Evolutionary conservation across 2,797 vertebrate species (phyloP), one percentile per base, ranked within the genome.

Genomic region (Macropodus opercularis): DNA sequence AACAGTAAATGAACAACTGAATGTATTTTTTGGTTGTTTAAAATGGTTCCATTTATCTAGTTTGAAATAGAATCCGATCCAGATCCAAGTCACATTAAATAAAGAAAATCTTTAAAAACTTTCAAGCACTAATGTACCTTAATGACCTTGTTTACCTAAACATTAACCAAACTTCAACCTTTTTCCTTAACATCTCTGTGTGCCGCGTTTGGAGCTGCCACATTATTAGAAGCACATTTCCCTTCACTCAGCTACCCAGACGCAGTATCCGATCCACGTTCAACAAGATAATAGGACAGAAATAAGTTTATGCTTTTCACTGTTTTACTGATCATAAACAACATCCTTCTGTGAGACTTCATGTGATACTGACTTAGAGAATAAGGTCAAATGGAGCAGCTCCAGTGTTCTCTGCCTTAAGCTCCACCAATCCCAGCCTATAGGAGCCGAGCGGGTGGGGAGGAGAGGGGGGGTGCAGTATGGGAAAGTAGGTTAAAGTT

Each of bases 401-500:
- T 59, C 57, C 69, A 62, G 26, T 49, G 40, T 44, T 23, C 13
- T 51, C 43, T 47, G 36, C 23, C 9, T 73, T 29, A 35, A 41
- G 46, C 10, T 47, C 49, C 44, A 43, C 67, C 69, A 59, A 62
- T 69, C 68, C 13, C 55, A 62, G 62, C 47, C 57, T 48, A 18
- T 19, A 49, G 39, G 18, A 12, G 19, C 48, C 23, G 21, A 46
- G 58, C 8, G 40, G 50, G n/a, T n/a, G n/a, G n/a, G 46, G n/a
- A n/a, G 23, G 21, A 46, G 58, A 10, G 40, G 50, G n/a, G n/a
- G n/a, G n/a, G 46, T 10, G 39, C 69, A 54, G 46, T 9, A 77
- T 82, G 80, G 77, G 78, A 81, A 90, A 88, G 56, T 90, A 31
- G 91, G 90, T 89, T 73, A 90, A 89, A 91, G 90, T 90, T 91